Evolutionary conservation across 2,888 invertebrate species (phyloP), one percentile per base, ranked within the genome.

Genomic region (Papilio protenor): DNA sequence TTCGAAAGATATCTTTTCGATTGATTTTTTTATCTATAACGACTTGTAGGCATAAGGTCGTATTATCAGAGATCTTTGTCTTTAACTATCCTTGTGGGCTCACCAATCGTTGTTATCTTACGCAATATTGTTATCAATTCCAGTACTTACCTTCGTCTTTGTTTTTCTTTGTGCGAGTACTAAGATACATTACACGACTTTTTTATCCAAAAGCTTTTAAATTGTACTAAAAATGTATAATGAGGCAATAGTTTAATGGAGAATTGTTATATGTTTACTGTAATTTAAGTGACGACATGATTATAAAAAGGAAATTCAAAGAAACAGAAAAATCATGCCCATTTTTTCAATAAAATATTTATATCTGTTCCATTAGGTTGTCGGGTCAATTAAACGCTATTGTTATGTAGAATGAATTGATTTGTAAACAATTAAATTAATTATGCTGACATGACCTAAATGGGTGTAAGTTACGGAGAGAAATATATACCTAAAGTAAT

Each of bases 41-140:
- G 16, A 66, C 16, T 21, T 55, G 27, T 75, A 75, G 52, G 75
- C 75, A 16, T 66, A 6, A 49, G 71, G 27, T 72, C 57, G 55
- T 71, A n/a, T 70, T 47, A 70, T 70, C 47, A 40, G 59, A 76
- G 76, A 76, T 76, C 57, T 70, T 76, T 76, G 59, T 71, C 59
- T 71, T 71, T 18, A 61, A 27, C 21, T 21, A 71, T 47, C 47
- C 57, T 59, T 76, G 57, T 76, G 18, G 23, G 70, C 57, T 59
- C 33, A 70, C 70, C 47, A 21, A 57, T 59, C 55, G 33, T 14
- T 33, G 47, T 66, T 66, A 21, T 66, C 66, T 52, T 55, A 40
- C n/a, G 49, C 61, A 74, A 64, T 61, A 27, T 10, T 61, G 23
- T 74, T 27, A 61, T 74, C 61, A 40, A n/a, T 40, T 64, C 6